Base-by-base conservation (phyloP, 2,888 invertebrate genomes). In the Isoperla grammatica region DNA sequence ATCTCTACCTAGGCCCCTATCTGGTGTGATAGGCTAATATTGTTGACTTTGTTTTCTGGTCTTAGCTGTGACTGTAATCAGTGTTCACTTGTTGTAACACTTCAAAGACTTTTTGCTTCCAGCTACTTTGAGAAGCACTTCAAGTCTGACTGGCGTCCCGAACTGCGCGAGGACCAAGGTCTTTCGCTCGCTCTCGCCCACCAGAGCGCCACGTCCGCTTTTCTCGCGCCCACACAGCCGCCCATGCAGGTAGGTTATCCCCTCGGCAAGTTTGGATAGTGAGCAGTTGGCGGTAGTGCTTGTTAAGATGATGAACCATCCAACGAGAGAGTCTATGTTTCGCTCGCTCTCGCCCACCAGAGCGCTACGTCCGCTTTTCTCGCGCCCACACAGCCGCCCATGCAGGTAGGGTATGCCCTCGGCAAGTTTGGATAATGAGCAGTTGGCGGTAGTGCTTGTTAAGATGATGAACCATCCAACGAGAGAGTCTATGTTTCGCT, bases 111-210 rank as follows among this genome's bases (percentile, higher is more conserved):
- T 63, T 68, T 67, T 68, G 63, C 68, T 69, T 68, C 63, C 63
- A 75, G 75, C 65, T 75, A 75, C 64, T 76, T 75, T 64, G 76
- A 76, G 49, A 72, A 76, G 69, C 76, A 75, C 67, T 62, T 65
- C 50, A 76, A 76, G 65, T 71, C 74, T 40, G 76, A 76, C 55
- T 76, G 76, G 76, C 71, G 74, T 59, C 72, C 75, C 13, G 76
- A 76, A 60, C 70, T 75, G 55, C 71, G 76, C 15, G 73, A 74
- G 42, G 76, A 75, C 61, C 60, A 62, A 1, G 50, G 61, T 4
- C 59, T 61, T 8, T 54, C 59, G 35, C 40, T 65, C 57, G 60
- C 64, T 17, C 56, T 67, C 15, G 64, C 63, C 8, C 75, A 75
- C 67, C 73, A 74, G 60, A 73, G 74, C 65, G 72, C 71, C 65